These are phyloP conservation scores for Orthonychiurus folsomi DNA, from an alignment of 2,888 invertebrate species.

Conservation along the genomic window DNA sequence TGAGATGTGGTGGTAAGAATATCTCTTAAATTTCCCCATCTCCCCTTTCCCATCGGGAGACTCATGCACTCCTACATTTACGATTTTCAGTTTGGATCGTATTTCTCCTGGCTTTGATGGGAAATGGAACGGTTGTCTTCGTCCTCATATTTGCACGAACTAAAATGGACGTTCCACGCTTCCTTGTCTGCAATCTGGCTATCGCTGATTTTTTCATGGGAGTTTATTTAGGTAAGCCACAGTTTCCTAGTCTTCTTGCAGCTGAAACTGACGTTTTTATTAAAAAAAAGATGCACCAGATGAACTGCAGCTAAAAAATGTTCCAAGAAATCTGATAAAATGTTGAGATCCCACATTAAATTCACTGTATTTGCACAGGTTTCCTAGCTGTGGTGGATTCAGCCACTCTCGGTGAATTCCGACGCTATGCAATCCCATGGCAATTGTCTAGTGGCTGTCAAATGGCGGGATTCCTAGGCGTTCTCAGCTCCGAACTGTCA, in stretches of 20 bases:
- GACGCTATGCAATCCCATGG: conserved; percentile 94
- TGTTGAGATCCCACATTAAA: background rate
- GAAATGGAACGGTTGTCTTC: conserved; percentile 91
- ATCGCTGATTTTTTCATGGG: conserved; percentile 98
- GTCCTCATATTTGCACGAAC: conserved; percentile 82
- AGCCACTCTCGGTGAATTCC: conserved; percentile 88
- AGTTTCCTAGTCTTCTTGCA: background rate
- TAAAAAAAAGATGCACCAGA: no score
- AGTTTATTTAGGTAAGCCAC: conserved; percentile 66
- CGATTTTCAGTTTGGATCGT: conserved; percentile 91
- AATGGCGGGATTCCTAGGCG: conserved; percentile 87
- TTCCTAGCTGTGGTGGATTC: conserved; percentile 92
- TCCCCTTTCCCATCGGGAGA: no score
- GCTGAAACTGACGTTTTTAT: background rate
- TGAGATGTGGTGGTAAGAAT: conserved; percentile 62
- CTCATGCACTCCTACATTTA: no score
- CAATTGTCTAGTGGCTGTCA: conserved; percentile 91
- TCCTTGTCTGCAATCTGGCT: conserved; percentile 91
- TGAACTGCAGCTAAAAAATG: background rate
- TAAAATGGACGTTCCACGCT: conserved; percentile 92
- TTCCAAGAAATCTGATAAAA: no score
- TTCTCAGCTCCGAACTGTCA: conserved; percentile 84
- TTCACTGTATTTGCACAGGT: conserved; percentile 49
- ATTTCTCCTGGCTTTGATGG: conserved; percentile 86
- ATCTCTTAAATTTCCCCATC: no score